Conservation (phyloP, 1,140 invertebrate species). For the Meloidogyne floridensis region DNA sequence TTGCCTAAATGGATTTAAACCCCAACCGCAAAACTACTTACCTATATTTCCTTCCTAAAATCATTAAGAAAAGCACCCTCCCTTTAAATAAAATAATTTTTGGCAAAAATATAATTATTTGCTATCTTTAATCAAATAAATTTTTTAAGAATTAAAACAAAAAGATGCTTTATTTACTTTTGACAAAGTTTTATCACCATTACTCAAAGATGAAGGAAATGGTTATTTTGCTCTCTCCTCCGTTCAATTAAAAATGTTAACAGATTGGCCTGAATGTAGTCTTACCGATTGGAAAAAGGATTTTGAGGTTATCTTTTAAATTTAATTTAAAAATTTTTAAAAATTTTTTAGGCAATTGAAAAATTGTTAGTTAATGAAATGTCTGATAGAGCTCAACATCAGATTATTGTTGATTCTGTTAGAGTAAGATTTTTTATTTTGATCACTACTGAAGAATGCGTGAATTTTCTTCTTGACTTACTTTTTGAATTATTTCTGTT, state of each 20-base stretch:
- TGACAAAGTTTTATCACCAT: conserved; percentile 2
- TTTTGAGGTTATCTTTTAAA: conserved; percentile 10
- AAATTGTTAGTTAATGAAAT: conserved; percentile 14
- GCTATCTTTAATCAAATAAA: conserved; percentile 49
- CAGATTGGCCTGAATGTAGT: conserved; percentile 62
- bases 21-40: no score
- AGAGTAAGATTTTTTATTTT: conserved; percentile 30
- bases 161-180: conserved; percentile 59
- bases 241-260: conserved; percentile 59
- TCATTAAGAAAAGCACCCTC: no score
- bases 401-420: conserved; percentile 48
- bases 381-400: conserved; percentile 4
- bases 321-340: not conserved
- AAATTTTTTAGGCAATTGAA: conserved; percentile 11
- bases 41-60: no score
- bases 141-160: conserved; percentile 59
- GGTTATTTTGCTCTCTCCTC: conserved; percentile 8
- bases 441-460: no score
- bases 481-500: no score
- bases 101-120: not conserved
- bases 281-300: conserved; percentile 51
- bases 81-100: not conserved
- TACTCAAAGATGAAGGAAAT: not conserved
- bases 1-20: no score
- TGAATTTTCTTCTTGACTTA: no score